These are phyloP conservation scores for Apocrypta bakeri DNA, from an alignment of 1,140 invertebrate species.

Conservation along the genomic window DNA sequence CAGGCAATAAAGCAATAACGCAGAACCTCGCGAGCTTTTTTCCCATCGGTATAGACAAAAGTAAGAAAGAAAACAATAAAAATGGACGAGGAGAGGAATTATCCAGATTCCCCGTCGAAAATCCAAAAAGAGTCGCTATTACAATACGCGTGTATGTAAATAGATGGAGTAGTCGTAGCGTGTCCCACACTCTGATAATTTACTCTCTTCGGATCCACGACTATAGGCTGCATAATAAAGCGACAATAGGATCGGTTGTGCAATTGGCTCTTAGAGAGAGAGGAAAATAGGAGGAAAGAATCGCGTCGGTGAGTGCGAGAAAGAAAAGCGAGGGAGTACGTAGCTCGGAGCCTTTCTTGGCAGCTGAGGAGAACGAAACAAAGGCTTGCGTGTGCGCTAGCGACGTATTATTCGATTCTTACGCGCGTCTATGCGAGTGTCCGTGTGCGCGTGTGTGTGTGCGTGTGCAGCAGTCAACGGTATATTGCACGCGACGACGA, in stretches of 20 bases:
- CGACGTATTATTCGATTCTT: conserved; percentile 20
- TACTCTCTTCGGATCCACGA: not conserved
- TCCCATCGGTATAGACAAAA: too few species aligned
- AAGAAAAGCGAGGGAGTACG: conserved; percentile 40
- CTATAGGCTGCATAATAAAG: not conserved
- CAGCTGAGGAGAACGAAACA: conserved; percentile 38
- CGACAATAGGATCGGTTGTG: conserved; percentile 44
- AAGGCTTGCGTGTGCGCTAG: conserved; percentile 29
- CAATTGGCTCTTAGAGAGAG: not conserved
- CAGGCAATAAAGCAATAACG: not conserved
- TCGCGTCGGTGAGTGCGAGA: not conserved
- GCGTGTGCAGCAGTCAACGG: not conserved
- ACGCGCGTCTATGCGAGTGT: not conserved
- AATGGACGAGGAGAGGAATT: too few species aligned
- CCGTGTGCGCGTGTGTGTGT: too few species aligned
- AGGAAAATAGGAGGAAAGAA: conserved; percentile 1
- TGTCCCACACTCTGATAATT: not conserved
- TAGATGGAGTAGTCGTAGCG: too few species aligned
- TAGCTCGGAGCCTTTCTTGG: conserved; percentile 36
- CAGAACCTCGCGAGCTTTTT: not conserved
- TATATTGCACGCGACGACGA: not conserved
- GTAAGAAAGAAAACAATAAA: too few species aligned
- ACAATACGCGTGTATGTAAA: not conserved
- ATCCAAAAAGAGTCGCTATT: not conserved
- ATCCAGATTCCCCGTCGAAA: not conserved